Percentiles rank a stretch among this genome's conserved stretches.
These are phyloP conservation scores for Tigriopus japonicus DNA, from an alignment of 1,140 invertebrate genomes.

Conservation along the genomic window DNA sequence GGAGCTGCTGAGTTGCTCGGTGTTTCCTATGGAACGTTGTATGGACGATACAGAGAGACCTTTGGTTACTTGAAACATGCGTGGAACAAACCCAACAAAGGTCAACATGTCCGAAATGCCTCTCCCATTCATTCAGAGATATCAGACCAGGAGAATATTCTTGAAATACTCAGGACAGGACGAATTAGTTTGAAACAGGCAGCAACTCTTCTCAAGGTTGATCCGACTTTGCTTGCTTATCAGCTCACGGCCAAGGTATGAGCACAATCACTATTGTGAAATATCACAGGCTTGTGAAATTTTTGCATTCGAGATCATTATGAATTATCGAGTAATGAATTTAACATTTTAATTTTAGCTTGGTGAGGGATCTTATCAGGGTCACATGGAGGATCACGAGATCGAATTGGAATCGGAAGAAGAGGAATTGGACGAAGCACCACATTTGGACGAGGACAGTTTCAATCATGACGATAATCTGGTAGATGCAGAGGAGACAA, in stretches of 20 bases:
- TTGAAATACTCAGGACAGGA: neutral
- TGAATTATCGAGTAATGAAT: too few species aligned
- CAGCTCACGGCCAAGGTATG: slow-evolving; percentile 8
- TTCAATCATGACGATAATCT: too few species aligned
- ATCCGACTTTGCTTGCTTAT: slow-evolving; percentile 1
- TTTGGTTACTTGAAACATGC: slow-evolving; percentile 64
- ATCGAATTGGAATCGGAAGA: too few species aligned
- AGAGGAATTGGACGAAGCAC: too few species aligned
- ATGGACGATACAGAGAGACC: slow-evolving; percentile 64
- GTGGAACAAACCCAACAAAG: slow-evolving; percentile 22
- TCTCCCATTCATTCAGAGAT: neutral
- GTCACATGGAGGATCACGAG: too few species aligned
- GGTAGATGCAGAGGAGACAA: too few species aligned
- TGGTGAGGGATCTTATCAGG: too few species aligned
- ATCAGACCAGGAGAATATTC: neutral
- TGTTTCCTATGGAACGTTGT: slow-evolving; percentile 69
- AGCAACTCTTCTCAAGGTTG: slow-evolving; percentile 2
- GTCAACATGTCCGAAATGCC: neutral
- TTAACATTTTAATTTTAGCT: too few species aligned
- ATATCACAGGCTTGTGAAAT: too few species aligned
- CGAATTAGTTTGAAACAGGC: slow-evolving; percentile 9
- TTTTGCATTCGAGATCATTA: too few species aligned
- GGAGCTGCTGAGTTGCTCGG: slow-evolving; percentile 67
- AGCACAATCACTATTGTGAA: too few species aligned
- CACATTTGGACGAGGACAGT: too few species aligned